Conservation (phyloP, 2,113 vertebrate genomes). For the Uria lomvia region DNA sequence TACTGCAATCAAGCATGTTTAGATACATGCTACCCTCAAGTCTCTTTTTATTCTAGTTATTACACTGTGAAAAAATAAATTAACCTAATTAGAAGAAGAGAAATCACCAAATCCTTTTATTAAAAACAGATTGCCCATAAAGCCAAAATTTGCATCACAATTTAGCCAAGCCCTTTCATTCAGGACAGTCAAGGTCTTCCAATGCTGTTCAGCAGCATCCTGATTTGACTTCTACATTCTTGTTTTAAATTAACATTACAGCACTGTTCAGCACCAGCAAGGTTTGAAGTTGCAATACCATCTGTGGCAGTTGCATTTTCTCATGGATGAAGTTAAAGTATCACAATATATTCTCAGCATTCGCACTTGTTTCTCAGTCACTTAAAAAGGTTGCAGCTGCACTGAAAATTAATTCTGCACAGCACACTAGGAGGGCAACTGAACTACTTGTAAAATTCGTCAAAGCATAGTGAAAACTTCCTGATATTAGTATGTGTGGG, state of each 20-base stretch:
- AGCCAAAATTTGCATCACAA: neutral
- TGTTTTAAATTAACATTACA: slow-evolving; percentile 1
- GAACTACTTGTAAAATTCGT: neutral
- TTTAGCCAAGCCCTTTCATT: neutral
- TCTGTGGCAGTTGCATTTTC: neutral
- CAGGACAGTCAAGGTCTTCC: neutral
- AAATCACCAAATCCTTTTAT: neutral
- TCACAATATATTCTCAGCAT: neutral
- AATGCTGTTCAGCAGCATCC: neutral
- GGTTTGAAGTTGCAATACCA: neutral
- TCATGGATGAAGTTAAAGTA: neutral
- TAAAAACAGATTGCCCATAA: neutral
- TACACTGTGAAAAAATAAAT: slow-evolving; percentile 30
- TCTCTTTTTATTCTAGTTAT: neutral
- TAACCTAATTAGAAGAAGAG: slow-evolving; percentile 21
- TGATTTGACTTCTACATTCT: neutral
- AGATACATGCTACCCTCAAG: neutral
- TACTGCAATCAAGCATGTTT: slow-evolving; percentile 49
- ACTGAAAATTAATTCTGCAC: slow-evolving; percentile 16
- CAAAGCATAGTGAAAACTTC: neutral
- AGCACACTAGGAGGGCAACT: neutral
- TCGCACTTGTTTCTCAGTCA: slow-evolving; percentile 17
- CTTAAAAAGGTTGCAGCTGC: neutral
- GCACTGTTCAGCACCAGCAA: neutral
- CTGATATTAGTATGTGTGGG: neutral